phyloP scores from a whole-genome alignment of 30 jellyfish, hydroid and myxozoan genomes.

The Turritopsis rubra region DNA sequence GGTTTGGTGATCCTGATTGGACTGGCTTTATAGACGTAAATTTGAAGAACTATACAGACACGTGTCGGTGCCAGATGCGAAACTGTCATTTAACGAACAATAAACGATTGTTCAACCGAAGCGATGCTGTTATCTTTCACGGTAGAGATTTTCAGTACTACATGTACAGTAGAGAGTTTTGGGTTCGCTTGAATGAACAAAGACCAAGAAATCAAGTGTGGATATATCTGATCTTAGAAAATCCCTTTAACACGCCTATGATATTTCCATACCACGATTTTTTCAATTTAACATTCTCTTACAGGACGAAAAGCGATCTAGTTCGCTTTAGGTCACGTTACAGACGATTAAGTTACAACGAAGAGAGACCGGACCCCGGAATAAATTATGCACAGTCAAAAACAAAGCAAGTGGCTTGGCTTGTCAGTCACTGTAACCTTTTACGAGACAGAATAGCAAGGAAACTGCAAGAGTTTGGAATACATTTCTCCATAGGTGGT shows the following conservation, averaged over 20 bases:
- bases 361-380: neutral
- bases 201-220: constrained; percentile 53
- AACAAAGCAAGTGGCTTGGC: neutral
- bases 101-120: constrained; percentile 4
- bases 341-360: neutral
- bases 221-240: constrained; percentile 63
- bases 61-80: constrained; percentile 29
- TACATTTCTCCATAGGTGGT: neutral
- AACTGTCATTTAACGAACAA: constrained; percentile 55
- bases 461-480: neutral
- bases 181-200: neutral
- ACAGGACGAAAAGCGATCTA: neutral
- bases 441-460: neutral
- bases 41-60: constrained; percentile 22
- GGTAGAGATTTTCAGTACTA: constrained; percentile 49
- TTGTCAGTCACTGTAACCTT: neutral
- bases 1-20: constrained; percentile 55
- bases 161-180: neutral
- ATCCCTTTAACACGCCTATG: constrained; percentile 55
- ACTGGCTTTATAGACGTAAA: constrained; percentile 37
- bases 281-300: constrained; percentile 29
- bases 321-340: neutral
- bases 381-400: neutral
- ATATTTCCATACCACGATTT: constrained; percentile 36
- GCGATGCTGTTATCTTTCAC: constrained; percentile 78